Evolutionary conservation across 2,888 invertebrate species (phyloP).

Genomic region (Ennomos erosarius): DNA sequence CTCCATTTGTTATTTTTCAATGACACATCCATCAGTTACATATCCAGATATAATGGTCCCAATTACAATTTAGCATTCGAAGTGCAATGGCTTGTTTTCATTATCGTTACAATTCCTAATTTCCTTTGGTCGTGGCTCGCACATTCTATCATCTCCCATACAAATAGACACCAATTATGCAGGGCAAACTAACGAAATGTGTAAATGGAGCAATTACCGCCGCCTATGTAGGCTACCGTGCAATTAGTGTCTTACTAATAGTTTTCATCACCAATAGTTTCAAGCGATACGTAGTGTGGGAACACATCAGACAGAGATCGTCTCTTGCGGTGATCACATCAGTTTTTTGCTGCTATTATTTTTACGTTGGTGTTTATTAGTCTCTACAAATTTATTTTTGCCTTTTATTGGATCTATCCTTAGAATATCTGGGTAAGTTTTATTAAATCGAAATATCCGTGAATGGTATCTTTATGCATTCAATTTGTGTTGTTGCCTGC

Average conservation of each 20-base stretch:
- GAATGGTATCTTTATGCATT: too few relatives aligned
- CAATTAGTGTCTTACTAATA: slow-evolving; percentile 83
- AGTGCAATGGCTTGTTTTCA: slow-evolving; percentile 28
- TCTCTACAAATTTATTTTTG: neutral
- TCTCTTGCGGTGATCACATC: slow-evolving; percentile 70
- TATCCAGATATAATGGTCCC: neutral
- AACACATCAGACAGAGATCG: slow-evolving; percentile 72
- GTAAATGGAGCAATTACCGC: slow-evolving; percentile 85
- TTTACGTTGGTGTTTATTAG: slow-evolving; percentile 25
- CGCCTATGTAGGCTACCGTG: slow-evolving; percentile 79
- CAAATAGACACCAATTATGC: slow-evolving; percentile 81
- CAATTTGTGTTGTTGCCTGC: neutral
- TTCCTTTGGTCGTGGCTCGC: slow-evolving; percentile 63
- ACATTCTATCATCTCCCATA: slow-evolving; percentile 71
- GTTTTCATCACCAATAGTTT: slow-evolving; percentile 82
- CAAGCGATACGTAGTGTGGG: slow-evolving; percentile 61
- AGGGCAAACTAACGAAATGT: slow-evolving; percentile 80
- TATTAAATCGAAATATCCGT: too few relatives aligned
- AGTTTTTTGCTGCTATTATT: slow-evolving; percentile 43
- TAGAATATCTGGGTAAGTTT: slow-evolving; percentile 16
- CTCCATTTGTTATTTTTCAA: slow-evolving; percentile 6
- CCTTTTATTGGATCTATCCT: slow-evolving; percentile 6
- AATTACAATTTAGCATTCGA: slow-evolving; percentile 7
- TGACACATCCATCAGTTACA: slow-evolving; percentile 13
- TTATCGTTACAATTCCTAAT: slow-evolving; percentile 56